phyloP scores from a whole-genome alignment of 2,113 vertebrate species.

The Coreoperca whiteheadi region DNA sequence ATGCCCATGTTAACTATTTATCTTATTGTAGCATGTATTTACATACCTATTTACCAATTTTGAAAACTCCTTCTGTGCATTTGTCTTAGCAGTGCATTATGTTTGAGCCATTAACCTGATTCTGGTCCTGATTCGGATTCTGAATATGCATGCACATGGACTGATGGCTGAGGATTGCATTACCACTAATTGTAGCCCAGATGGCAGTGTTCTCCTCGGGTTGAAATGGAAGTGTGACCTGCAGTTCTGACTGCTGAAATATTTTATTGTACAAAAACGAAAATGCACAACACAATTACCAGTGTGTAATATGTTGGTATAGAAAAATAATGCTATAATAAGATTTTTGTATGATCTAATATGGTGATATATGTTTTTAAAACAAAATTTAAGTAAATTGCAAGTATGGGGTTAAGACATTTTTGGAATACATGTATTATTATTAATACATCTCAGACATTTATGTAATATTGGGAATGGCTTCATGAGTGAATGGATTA shows the following conservation, averaged over 20 bases:
- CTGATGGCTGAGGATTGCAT: slow-evolving; percentile 51
- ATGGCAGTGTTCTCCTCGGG: slow-evolving; percentile 82
- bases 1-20: not conserved
- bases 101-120: not conserved
- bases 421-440: not conserved
- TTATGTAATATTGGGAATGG: slow-evolving; percentile 2
- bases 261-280: slow-evolving; percentile 21
- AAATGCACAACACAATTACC: slow-evolving; percentile 8
- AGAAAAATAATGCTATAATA: not conserved
- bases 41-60: not conserved
- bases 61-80: not conserved
- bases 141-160: slow-evolving; percentile 49
- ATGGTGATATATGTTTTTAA: not conserved
- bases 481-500: not conserved
- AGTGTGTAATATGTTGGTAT: not conserved
- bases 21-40: not conserved
- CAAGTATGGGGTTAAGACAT: not conserved
- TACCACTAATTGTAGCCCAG: slow-evolving; percentile 70
- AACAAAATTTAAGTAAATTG: not conserved
- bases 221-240: slow-evolving; percentile 48
- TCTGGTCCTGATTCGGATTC: not conserved
- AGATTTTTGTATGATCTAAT: not conserved
- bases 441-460: not conserved
- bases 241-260: slow-evolving; percentile 45
- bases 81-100: not conserved